Evolutionary conservation across 2,113 vertebrate genomes (phyloP).

Genomic region (Aplodontia rufa): DNA sequence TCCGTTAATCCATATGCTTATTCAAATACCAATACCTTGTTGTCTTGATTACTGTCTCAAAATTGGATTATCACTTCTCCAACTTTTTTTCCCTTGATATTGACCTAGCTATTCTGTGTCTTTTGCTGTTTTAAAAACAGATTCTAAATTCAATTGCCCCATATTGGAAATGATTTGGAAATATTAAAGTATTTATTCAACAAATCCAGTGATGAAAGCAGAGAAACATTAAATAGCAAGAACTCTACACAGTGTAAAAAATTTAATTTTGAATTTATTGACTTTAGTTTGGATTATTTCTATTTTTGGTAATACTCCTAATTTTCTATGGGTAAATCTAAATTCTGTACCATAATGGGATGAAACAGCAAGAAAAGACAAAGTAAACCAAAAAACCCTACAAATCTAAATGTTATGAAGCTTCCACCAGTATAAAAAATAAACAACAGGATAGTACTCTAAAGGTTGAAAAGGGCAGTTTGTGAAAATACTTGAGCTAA

Average conservation of each 20-base stretch:
- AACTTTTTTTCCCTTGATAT: background rate
- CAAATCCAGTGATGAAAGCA: background rate
- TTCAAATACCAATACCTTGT: background rate
- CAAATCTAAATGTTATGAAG: background rate
- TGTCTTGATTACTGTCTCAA: background rate
- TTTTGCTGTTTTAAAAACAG: background rate
- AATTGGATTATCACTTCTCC: background rate
- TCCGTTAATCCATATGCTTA: background rate
- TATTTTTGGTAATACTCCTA: background rate
- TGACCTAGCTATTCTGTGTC: background rate
- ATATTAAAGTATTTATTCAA: background rate
- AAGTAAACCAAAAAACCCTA: background rate
- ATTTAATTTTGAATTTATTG: constrained; percentile 13
- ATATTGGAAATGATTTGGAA: background rate
- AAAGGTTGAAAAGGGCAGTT: background rate
- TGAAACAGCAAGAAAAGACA: background rate
- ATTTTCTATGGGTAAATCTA: background rate
- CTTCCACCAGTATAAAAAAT: background rate
- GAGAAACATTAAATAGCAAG: background rate
- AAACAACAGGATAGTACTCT: background rate
- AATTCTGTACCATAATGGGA: background rate
- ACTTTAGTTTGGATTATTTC: background rate
- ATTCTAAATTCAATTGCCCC: background rate
- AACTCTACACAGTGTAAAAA: background rate
- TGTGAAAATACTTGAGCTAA: background rate